Percentiles rank a stretch among this genome's conserved stretches.
These are phyloP conservation scores for Tetraodon nigroviridis DNA, from an alignment of 2,113 vertebrate genomes.

Conservation along the genomic window DNA sequence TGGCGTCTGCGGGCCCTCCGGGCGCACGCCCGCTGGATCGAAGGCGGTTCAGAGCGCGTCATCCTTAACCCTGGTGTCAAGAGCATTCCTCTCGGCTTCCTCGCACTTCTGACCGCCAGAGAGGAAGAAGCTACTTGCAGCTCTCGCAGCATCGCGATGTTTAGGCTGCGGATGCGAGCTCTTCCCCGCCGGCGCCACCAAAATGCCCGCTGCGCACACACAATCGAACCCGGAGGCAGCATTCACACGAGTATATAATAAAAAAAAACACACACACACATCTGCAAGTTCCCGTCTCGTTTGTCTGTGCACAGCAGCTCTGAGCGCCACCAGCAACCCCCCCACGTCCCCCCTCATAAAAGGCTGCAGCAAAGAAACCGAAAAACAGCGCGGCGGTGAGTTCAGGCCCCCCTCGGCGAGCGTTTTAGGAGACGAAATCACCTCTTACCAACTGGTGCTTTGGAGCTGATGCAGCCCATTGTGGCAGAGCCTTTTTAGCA, in stretches of 20 bases:
- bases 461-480: constrained; percentile 88
- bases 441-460: constrained; percentile 84
- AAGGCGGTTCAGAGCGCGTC: constrained; percentile 20
- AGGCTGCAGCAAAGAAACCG: constrained; percentile 55
- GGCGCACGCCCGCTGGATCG: neutral
- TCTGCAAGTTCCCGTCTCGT: constrained; percentile 30
- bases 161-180: constrained; percentile 39
- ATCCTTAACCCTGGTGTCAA: constrained; percentile 34
- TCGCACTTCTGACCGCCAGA: constrained; percentile 25
- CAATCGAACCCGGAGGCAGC: neutral
- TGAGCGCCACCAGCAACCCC: constrained; percentile 30
- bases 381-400: constrained; percentile 2
- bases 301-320: constrained; percentile 22
- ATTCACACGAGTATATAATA: neutral
- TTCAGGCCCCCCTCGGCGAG: constrained; percentile 46
- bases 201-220: neutral
- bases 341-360: constrained; percentile 5
- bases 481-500: constrained; percentile 42
- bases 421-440: constrained; percentile 39
- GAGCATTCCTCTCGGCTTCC: constrained; percentile 37
- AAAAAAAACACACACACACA: neutral
- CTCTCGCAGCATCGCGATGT: constrained; percentile 65
- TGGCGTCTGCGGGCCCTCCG: constrained; percentile 24
- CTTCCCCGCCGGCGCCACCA: constrained; percentile 10
- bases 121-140: constrained; percentile 47